Percentiles rank a stretch among this genome's conserved stretches.
Evolutionary conservation across 2,113 vertebrate genomes (phyloP).

Genomic region (Cygnus buccinator): DNA sequence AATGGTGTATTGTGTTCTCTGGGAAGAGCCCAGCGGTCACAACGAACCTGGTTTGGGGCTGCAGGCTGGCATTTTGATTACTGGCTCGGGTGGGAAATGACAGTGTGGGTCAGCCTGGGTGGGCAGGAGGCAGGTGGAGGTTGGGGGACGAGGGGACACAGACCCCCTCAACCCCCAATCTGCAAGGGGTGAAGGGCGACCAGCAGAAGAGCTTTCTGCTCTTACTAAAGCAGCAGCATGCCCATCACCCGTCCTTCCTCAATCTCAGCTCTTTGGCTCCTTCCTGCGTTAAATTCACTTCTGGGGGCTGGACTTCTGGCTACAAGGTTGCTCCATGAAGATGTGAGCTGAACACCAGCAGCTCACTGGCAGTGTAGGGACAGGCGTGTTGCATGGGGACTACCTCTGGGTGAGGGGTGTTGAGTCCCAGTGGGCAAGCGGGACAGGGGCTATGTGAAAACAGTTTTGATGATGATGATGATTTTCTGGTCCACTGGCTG

Average conservation of each 20-base stretch:
- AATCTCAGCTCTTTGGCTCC: background rate
- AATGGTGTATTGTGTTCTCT: background rate
- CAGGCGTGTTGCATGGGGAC: too few relatives aligned
- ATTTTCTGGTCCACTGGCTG: slow-evolving; percentile 1
- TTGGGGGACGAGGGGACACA: background rate
- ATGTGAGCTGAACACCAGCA: background rate
- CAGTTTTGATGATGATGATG: background rate
- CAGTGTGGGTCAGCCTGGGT: background rate
- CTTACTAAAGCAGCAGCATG: background rate
- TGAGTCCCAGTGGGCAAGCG: background rate
- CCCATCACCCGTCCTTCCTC: rapidly evolving
- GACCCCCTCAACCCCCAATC: background rate
- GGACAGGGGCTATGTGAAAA: background rate
- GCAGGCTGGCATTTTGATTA: background rate
- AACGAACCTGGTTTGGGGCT: background rate
- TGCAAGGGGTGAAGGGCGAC: background rate
- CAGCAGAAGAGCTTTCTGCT: background rate
- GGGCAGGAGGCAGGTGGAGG: background rate
- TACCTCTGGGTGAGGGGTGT: too few relatives aligned
- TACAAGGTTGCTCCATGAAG: background rate
- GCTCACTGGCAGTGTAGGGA: background rate
- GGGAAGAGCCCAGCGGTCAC: background rate
- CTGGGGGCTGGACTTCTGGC: background rate
- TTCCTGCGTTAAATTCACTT: background rate
- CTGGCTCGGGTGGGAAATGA: background rate